phyloP scores from a whole-genome alignment of 2,888 invertebrate species.

The Aelia acuminata region DNA sequence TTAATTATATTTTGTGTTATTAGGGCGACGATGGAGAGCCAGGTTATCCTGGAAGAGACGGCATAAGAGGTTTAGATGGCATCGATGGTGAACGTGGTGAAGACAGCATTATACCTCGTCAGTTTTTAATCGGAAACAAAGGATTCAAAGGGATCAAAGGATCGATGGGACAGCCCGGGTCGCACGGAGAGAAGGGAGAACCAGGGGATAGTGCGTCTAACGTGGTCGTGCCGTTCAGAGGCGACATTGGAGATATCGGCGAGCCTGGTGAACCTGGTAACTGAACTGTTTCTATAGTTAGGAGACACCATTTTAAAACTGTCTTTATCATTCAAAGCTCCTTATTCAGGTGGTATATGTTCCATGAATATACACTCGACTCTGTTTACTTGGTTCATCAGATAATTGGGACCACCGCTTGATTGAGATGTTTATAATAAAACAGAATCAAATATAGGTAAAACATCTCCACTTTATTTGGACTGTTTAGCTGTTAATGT shows the following conservation, averaged over 20 bases:
- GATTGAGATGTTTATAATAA: too few species aligned
- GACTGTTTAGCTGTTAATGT: too few species aligned
- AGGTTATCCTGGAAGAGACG: slow-evolving; percentile 55
- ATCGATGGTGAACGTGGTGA: slow-evolving; percentile 60
- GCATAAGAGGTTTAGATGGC: slow-evolving; percentile 55
- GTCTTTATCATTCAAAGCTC: neutral
- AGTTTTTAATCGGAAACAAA: neutral
- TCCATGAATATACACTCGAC: too few species aligned
- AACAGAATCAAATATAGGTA: too few species aligned
- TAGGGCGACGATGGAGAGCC: slow-evolving; percentile 58
- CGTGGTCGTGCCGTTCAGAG: neutral
- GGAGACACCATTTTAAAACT: neutral
- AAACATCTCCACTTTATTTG: too few species aligned
- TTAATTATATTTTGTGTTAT: neutral
- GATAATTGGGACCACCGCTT: too few species aligned
- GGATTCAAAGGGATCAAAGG: slow-evolving; percentile 58
- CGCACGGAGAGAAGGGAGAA: slow-evolving; percentile 53
- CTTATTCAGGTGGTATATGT: too few species aligned
- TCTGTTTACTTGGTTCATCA: too few species aligned
- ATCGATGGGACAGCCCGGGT: slow-evolving; percentile 35
- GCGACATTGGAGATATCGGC: slow-evolving; percentile 55
- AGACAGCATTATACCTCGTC: slow-evolving; percentile 7
- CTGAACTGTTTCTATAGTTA: neutral
- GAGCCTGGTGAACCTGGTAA: slow-evolving; percentile 50
- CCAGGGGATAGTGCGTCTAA: neutral